These are phyloP conservation scores for Syrphus vitripennis DNA, from an alignment of 2,888 invertebrate genomes.

Conservation along the genomic window DNA sequence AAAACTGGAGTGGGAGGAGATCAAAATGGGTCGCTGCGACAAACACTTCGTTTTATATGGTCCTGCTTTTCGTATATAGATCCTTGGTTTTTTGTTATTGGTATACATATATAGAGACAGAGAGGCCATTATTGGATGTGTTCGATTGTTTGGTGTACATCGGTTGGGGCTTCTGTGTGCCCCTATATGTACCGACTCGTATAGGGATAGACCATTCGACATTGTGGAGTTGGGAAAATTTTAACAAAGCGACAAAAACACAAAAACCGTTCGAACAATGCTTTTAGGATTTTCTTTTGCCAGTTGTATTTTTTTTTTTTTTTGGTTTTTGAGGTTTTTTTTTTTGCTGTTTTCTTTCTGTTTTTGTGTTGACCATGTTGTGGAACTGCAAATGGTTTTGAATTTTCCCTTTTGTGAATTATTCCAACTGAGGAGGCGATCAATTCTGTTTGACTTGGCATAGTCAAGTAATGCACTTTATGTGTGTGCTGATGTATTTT, in stretches of 20 bases:
- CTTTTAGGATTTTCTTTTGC: slow-evolving; percentile 8
- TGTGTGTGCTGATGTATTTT: neutral
- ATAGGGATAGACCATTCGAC: neutral
- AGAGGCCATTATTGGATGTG: slow-evolving; percentile 65
- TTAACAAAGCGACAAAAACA: slow-evolving; percentile 43
- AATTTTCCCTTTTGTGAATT: slow-evolving; percentile 52
- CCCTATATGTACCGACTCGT: neutral
- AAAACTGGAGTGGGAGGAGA: slow-evolving; percentile 3
- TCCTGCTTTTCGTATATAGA: neutral
- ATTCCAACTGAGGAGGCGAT: slow-evolving; percentile 47
- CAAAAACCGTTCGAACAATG: slow-evolving; percentile 47
- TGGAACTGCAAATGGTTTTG: slow-evolving; percentile 54
- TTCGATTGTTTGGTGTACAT: slow-evolving; percentile 67
- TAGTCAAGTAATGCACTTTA: slow-evolving; percentile 57
- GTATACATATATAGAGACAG: neutral
- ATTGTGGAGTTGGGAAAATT: slow-evolving; percentile 30
- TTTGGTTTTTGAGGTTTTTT: neutral
- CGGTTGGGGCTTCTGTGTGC: slow-evolving; percentile 34
- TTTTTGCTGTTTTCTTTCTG: neutral
- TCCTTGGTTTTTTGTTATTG: neutral
- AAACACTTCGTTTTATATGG: slow-evolving; percentile 2
- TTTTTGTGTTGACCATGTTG: slow-evolving; percentile 43
- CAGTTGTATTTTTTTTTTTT: neutral
- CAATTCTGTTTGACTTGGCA: slow-evolving; percentile 65
- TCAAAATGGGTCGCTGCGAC: slow-evolving; percentile 10